A percentile compares a stretch with the other conserved stretches of the same genome.
phyloP scores from a whole-genome alignment of 2,797 vertebrate genomes.

The Mormyrus hasselquistii region DNA sequence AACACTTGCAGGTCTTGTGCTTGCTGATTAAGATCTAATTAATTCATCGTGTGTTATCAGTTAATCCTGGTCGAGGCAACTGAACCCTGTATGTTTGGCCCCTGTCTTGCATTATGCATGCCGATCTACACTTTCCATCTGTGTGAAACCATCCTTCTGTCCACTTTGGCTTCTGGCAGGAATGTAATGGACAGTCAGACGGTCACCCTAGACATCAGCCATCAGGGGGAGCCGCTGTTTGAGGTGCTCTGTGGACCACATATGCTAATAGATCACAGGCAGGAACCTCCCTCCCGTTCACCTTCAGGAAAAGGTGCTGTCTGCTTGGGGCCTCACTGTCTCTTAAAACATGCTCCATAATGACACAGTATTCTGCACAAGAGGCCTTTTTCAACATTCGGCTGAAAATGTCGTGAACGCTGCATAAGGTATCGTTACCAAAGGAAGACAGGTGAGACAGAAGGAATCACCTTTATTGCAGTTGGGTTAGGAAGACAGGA shows the following conservation, averaged over 20 bases:
- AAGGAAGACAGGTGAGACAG: background rate
- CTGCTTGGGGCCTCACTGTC: background rate
- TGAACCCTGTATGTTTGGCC: background rate
- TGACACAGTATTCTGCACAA: background rate
- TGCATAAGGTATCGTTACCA: background rate
- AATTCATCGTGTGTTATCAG: background rate
- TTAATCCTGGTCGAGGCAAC: conserved; percentile 2
- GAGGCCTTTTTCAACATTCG: background rate
- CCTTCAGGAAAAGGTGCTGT: background rate
- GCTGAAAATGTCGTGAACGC: background rate
- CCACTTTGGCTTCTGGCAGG: background rate
- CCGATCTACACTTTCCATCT: background rate
- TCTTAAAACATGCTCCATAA: background rate
- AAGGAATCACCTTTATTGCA: background rate
- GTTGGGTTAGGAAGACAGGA: background rate
- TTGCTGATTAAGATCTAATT: conserved; percentile 4
- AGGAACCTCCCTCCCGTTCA: background rate
- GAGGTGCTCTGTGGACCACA: background rate
- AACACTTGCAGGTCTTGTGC: background rate
- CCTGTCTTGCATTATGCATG: background rate
- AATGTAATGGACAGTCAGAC: conserved; percentile 9
- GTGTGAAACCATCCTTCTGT: background rate
- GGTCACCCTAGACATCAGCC: background rate
- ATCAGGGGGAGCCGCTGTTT: background rate
- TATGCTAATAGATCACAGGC: background rate